Conservation (phyloP, 1,140 invertebrate genomes). For the Heliconius hewitsoni region DNA sequence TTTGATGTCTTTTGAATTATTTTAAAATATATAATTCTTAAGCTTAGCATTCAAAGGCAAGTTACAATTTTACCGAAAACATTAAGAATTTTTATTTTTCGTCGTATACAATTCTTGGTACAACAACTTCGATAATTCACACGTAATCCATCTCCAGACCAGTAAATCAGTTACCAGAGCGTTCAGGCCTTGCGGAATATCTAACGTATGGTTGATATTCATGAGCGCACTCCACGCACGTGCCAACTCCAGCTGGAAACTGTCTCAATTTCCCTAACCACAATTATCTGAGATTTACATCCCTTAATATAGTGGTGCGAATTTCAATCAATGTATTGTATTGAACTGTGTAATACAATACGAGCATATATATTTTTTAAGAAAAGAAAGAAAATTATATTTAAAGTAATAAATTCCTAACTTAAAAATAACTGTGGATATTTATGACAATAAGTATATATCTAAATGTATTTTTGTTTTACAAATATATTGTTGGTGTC, state of each 20-base stretch:
- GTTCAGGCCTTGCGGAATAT: constrained; percentile 21
- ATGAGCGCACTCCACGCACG: constrained; percentile 28
- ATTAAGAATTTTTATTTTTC: not conserved
- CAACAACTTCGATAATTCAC: constrained; percentile 12
- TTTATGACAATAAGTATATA: too few relatives aligned
- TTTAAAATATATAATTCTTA: too few relatives aligned
- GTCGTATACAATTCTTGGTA: not conserved
- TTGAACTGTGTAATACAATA: not conserved
- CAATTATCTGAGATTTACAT: constrained; percentile 13
- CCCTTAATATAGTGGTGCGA: not conserved
- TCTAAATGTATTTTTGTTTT: too few relatives aligned
- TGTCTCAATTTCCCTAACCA: constrained; percentile 22
- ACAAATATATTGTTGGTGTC: too few relatives aligned
- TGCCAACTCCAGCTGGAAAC: constrained; percentile 27
- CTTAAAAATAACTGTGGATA: too few relatives aligned
- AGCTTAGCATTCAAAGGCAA: too few relatives aligned
- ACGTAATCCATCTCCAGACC: constrained; percentile 25
- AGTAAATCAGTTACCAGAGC: constrained; percentile 26
- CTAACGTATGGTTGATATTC: constrained; percentile 24
- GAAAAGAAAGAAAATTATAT: too few relatives aligned
- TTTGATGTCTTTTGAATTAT: too few relatives aligned
- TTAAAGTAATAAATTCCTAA: too few relatives aligned
- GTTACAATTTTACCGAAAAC: not conserved
- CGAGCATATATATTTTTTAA: too few relatives aligned
- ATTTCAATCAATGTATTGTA: not conserved